phyloP scores from a whole-genome alignment of 2,113 vertebrate species.

The Cephalopholis sonnerati region DNA sequence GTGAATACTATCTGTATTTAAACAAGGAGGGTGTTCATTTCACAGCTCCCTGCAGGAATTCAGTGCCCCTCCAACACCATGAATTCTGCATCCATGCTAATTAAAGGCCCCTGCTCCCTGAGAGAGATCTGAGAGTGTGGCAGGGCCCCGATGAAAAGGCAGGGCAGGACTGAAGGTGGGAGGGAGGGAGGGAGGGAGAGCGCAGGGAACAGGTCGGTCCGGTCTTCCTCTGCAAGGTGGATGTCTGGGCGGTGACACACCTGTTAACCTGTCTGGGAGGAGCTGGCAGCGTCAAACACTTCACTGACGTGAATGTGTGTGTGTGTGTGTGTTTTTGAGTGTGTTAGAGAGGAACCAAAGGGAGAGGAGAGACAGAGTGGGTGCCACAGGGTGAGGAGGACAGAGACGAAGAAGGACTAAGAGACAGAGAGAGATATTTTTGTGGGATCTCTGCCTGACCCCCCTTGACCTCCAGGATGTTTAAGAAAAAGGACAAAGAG shows the following conservation, averaged over 20 bases:
- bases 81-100: neutral
- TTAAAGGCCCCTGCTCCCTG: conserved; percentile 7
- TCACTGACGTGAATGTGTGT: conserved; percentile 50
- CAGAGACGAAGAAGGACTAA: conserved; percentile 47
- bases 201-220: conserved; percentile 80
- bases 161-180: conserved; percentile 34
- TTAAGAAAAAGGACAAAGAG: conserved; percentile 74
- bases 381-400: conserved; percentile 54
- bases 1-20: neutral
- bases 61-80: neutral
- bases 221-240: conserved; percentile 69
- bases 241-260: conserved; percentile 80
- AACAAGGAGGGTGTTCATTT: neutral
- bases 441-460: conserved; percentile 39
- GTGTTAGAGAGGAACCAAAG: conserved; percentile 52
- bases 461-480: conserved; percentile 68
- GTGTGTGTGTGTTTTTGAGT: conserved; percentile 34
- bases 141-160: conserved; percentile 36
- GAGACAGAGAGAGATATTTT: conserved; percentile 49
- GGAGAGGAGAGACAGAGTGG: conserved; percentile 34
- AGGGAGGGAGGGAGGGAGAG: conserved; percentile 26
- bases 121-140: conserved; percentile 21
- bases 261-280: conserved; percentile 79
- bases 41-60: neutral
- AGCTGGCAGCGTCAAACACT: conserved; percentile 61